Evolutionary conservation across 2,797 vertebrate genomes (phyloP).

Genomic region (Emys orbicularis): DNA sequence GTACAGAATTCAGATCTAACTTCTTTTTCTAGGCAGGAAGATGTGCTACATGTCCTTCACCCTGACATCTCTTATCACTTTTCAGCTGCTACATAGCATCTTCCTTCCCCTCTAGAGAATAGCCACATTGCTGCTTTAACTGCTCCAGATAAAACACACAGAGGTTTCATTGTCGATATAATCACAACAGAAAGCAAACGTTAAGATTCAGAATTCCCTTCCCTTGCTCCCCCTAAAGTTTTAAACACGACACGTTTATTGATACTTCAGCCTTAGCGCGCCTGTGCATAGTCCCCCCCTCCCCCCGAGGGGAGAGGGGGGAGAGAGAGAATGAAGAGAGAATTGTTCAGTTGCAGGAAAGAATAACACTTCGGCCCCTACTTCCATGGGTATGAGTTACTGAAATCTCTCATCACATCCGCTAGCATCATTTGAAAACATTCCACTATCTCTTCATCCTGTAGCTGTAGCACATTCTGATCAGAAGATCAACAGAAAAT

Average conservation of each 20-base stretch:
- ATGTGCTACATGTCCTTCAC: neutral
- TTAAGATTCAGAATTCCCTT: neutral
- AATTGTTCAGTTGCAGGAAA: neutral
- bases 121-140: neutral
- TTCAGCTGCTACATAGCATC: neutral
- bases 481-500: neutral
- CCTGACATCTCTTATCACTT: neutral
- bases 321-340: neutral
- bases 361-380: neutral
- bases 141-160: neutral
- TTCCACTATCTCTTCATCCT: neutral
- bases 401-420: neutral
- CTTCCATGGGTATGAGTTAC: neutral
- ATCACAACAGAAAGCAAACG: neutral
- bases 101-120: neutral
- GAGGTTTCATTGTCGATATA: neutral
- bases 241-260: neutral
- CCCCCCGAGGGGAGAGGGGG: no score
- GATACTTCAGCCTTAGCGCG: neutral
- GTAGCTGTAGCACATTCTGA: neutral
- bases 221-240: neutral
- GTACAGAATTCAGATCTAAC: neutral
- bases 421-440: neutral
- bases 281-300: neutral
- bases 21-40: neutral